Base-by-base conservation (phyloP, 1,140 invertebrate genomes). In the Sarcophaga peregrina region DNA sequence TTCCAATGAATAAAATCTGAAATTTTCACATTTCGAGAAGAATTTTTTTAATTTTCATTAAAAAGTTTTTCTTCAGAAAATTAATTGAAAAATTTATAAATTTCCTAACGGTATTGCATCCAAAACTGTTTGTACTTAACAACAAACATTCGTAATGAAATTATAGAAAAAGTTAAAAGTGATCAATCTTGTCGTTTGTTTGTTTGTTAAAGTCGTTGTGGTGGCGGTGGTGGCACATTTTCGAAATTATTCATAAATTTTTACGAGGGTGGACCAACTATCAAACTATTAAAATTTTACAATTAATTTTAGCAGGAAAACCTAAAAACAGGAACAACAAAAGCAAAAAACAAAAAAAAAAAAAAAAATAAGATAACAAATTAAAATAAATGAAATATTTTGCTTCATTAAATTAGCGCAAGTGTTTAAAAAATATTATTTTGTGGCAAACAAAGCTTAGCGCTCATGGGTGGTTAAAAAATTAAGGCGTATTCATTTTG, bases 271-370 rank as follows among this genome's bases (percentile, higher is more conserved):
- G 50, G 62, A 68, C 62, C n/a, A 3, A 20, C 62, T 25, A 68
- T 68, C 62, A 68, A 68, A 68, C n/a, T 68, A 68, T 68, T 68
- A 68, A 68, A 68, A 68, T 15, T 20, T 68, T 68, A 20, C 62
- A 68, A 68, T 68, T 68, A 68, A 68, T 68, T 68, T 25, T 68
- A 68, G 8, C 9, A 68, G 20, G 62, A 68, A 52, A 52, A 52
- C 9, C 25, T 37, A 37, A 4, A 1, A 37, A 37, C n/a, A 37
- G 4, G 1, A 37, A 37, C 25, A 37, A 37, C 25, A n/a, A n/a
- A n/a, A n/a, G n/a, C 25, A 37, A 37, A 37, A 37, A 37, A n/a
- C n/a, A n/a, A 37, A 37, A 37, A 37, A 37, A 37, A 37, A 37
- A 37, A 37, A 4, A 37, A 37, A 2, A 37, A 37, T 1, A 37